Evolutionary conservation across 2,113 vertebrate genomes (phyloP), one percentile per base, ranked within the genome.

Genomic region (Pionites leucogaster): DNA sequence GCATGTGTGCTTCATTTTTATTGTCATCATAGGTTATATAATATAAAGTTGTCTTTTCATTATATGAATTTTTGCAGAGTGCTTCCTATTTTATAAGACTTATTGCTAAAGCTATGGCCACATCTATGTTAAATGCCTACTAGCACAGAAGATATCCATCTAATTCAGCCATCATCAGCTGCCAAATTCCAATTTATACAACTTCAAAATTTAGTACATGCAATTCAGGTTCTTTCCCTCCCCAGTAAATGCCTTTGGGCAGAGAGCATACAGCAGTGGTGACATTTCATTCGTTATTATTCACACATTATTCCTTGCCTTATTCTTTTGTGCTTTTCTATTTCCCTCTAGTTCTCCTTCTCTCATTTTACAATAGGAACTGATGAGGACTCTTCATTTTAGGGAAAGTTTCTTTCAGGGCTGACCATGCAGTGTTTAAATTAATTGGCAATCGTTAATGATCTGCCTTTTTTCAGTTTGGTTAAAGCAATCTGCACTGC

Each of bases 381-480:
- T 95, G 88, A 94, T 91, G 81, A 95, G 53, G 69, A 53, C 62
- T 95, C 17, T 87, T 28, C n/a, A 49, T 96, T 82, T 91, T 72
- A 92, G 77, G 44, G 39, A 91, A 92, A 44, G 4, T 76, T 47
- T 92, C 88, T 93, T 90, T 41, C 68, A 93, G 67, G 53, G n/a
- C 23, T 94, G 52, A 77, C 84, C 80, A 28, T 55, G 55, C 42
- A 79, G 62, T 70, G 33, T 69, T 92, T 69, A 76, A 84, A 75
- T 92, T 97, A 94, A 96, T 88, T 96, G 89, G 89, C 96, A 82
- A 23, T 92, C 63, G 67, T 47, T 97, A 95, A 92, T 76, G 75
- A 49, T 88, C 78, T 64, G 44, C 41, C 35, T 87, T 94, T 57
- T 68, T 68, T 79, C 44, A 47, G 50, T 72, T 92, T 62, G 28